Conservation (phyloP, 1,140 invertebrate species). For the Drosophila ohnishii region DNA sequence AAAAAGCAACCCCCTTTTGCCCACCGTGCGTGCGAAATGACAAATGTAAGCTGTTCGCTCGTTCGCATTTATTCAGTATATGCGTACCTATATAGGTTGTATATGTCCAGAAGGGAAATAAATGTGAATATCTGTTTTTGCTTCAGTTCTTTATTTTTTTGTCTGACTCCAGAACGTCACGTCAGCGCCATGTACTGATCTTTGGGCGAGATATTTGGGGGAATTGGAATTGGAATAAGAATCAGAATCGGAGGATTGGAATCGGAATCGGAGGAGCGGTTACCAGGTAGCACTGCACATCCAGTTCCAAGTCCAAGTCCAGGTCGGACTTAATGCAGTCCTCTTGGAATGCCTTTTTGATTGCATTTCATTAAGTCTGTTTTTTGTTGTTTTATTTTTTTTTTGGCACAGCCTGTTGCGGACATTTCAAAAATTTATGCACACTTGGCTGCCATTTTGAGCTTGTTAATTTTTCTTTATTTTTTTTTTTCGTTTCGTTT, state of each 20-base stretch:
- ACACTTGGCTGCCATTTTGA: conserved; percentile 76
- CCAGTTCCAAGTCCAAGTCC: conserved; percentile 23
- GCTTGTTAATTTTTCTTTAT: conserved; percentile 69
- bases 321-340: conserved; percentile 63
- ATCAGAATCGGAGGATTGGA: not conserved
- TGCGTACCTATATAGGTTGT: conserved; percentile 45
- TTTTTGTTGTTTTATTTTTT: conserved; percentile 34
- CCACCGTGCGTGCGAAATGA: conserved; percentile 62
- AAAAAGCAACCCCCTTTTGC: not conserved
- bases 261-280: conserved; percentile 12
- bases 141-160: conserved; percentile 19
- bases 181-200: conserved; percentile 74
- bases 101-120: conserved; percentile 54
- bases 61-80: conserved; percentile 70
- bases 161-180: conserved; percentile 42
- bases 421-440: conserved; percentile 78
- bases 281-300: conserved; percentile 46
- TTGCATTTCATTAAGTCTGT: conserved; percentile 73
- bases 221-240: conserved; percentile 26
- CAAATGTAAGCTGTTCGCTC: conserved; percentile 68
- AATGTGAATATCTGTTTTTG: conserved; percentile 61
- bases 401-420: conserved; percentile 53
- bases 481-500: conserved; percentile 30
- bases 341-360: conserved; percentile 74
- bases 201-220: conserved; percentile 55